phyloP scores from a whole-genome alignment of 1,140 invertebrate species.

The Artemia franciscana region DNA sequence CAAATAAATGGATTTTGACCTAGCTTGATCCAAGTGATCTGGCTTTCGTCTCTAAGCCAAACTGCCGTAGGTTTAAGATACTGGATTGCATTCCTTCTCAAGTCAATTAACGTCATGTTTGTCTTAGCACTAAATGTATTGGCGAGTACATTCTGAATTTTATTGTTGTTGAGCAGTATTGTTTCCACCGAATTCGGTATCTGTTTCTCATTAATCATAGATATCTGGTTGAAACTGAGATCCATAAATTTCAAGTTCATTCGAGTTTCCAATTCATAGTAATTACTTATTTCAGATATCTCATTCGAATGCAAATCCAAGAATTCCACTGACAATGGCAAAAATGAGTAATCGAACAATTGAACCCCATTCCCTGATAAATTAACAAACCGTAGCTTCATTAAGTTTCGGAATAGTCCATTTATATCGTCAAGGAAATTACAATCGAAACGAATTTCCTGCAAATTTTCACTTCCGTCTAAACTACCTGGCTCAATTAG shows the following conservation, averaged over 20 bases:
- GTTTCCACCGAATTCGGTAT: slow-evolving; percentile 71
- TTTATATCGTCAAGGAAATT: slow-evolving; percentile 67
- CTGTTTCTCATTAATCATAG: slow-evolving; percentile 45
- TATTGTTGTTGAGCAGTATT: slow-evolving; percentile 71
- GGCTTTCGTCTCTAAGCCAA: slow-evolving; percentile 36
- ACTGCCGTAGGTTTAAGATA: slow-evolving; percentile 55
- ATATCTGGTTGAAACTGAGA: slow-evolving; percentile 62
- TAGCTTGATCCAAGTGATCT: slow-evolving; percentile 61
- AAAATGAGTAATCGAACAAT: slow-evolving; percentile 72
- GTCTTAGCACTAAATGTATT: slow-evolving; percentile 65
- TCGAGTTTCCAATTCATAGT: slow-evolving; percentile 55
- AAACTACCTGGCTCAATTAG: slow-evolving; percentile 57
- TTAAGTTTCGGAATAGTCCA: slow-evolving; percentile 53
- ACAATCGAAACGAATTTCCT: slow-evolving; percentile 62
- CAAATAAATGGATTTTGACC: slow-evolving; percentile 73
- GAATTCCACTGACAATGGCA: slow-evolving; percentile 66
- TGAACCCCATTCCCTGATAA: slow-evolving; percentile 64
- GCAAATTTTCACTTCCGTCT: slow-evolving; percentile 36
- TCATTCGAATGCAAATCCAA: slow-evolving; percentile 68
- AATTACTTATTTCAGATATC: slow-evolving; percentile 58
- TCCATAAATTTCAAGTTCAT: slow-evolving; percentile 33
- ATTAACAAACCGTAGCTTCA: slow-evolving; percentile 58
- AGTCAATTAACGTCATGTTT: slow-evolving; percentile 58
- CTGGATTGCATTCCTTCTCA: slow-evolving; percentile 62
- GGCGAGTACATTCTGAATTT: slow-evolving; percentile 44